These are phyloP conservation scores for Alligator sinensis DNA, from an alignment of 2,113 vertebrate species.

Conservation along the genomic window DNA sequence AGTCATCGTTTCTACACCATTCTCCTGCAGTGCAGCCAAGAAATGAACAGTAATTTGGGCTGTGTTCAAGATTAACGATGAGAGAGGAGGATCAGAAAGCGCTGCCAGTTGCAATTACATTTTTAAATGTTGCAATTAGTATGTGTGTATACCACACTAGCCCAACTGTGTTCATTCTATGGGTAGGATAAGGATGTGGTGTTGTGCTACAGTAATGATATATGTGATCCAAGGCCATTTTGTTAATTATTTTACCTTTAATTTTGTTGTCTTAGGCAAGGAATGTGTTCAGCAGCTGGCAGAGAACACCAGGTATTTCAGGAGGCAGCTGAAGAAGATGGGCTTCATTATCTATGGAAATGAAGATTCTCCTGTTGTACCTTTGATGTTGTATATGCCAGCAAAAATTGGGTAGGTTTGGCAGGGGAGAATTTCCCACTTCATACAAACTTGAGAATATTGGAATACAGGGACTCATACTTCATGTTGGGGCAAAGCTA, in stretches of 20 bases:
- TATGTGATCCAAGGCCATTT: accelerated
- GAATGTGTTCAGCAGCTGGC: slow-evolving; percentile 90
- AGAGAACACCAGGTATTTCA: slow-evolving; percentile 93
- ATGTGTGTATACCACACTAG: not conserved
- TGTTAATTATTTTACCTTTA: not conserved
- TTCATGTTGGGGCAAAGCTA: not conserved
- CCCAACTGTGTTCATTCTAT: not conserved
- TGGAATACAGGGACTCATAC: not conserved
- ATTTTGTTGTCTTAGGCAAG: slow-evolving; percentile 78
- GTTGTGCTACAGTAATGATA: not conserved
- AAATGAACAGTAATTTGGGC: not conserved
- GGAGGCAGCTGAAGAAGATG: slow-evolving; percentile 89
- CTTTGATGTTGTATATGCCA: slow-evolving; percentile 98
- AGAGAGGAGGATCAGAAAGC: not conserved
- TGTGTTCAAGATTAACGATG: not conserved
- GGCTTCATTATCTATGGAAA: slow-evolving; percentile 98
- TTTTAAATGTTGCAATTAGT: not conserved
- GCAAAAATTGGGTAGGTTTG: slow-evolving; percentile 92
- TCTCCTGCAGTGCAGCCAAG: not conserved
- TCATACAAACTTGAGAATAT: not conserved
- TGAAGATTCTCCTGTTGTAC: slow-evolving; percentile 93
- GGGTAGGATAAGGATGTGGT: not conserved
- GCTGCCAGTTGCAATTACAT: not conserved
- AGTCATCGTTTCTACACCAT: not conserved
- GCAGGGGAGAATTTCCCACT: not conserved